Base-by-base conservation (phyloP, 1,140 invertebrate genomes). In the Dryas iulia region DNA sequence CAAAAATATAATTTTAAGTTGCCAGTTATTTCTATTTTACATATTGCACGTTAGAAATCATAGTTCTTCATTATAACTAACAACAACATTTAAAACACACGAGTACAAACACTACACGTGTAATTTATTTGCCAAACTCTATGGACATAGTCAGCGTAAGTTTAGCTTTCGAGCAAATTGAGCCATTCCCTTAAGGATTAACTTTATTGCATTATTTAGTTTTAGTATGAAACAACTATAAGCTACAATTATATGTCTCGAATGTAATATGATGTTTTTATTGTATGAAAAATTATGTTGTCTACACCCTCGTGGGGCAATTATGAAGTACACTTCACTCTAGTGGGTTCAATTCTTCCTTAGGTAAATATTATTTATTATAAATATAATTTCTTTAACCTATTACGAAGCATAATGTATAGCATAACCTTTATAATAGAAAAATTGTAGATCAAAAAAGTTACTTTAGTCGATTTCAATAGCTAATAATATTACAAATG, bases 171-270 rank as follows among this genome's bases (percentile, higher is more conserved):
- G 39, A 47, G 39, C 39, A 47, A 47, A 47, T 47, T 47, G 39
- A 47, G 39, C 18, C 39, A 47, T 47, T 47, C 39, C 39, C 39
- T 47, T 10, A 21, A 11, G 39, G 39, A 21, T 21, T 47, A 47
- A 47, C 39, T 47, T 47, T 47, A 47, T 47, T 47, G 39, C 18
- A 47, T 47, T 47, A 47, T 47, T 47, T 47, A 47, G 39, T 47
- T 47, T 47, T 21, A 47, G 12, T 47, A 47, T 47, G 2, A 21
- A 39, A 39, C 35, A 39, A 47, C 33, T 18, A 39, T 39, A 39
- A 39, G 12, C 33, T 39, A 18, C n/a, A 39, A 14, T 47, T 47
- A 3, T 31, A 6, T 47, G 12, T 21, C n/a, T 21, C 18, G 21
- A 10, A 47, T 47, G 10, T 28, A 6, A 28, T 3, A 28, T 28